A percentile compares a stretch with the other conserved stretches of the same genome.
These are phyloP conservation scores for Papilio aristodemus DNA, from an alignment of 1,140 invertebrate species.

Conservation along the genomic window DNA sequence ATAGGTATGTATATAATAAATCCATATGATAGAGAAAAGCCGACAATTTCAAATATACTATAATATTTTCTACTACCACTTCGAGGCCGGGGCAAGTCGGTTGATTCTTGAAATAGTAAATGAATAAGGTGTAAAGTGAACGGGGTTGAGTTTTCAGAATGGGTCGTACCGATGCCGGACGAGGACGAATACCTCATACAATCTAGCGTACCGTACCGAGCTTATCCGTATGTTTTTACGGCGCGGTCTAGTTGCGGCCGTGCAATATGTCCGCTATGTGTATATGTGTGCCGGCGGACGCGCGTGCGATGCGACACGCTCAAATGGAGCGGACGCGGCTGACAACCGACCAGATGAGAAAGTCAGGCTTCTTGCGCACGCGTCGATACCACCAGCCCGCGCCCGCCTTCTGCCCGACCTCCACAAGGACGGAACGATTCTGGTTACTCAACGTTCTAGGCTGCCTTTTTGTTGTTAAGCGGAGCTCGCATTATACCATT, in stretches of 20 bases:
- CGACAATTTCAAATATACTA: too few relatives aligned
- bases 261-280: slow-evolving; percentile 77
- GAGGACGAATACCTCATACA: slow-evolving; percentile 35
- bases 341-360: slow-evolving; percentile 49
- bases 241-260: slow-evolving; percentile 62
- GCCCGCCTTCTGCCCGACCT: slow-evolving; percentile 53
- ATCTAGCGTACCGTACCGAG: slow-evolving; percentile 38
- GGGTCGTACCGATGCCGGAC: background rate
- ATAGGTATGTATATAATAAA: too few relatives aligned
- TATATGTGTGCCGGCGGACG: slow-evolving; percentile 76
- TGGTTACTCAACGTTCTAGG: slow-evolving; percentile 66
- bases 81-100: too few relatives aligned
- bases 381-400: slow-evolving; percentile 1
- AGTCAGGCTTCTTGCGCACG: slow-evolving; percentile 37
- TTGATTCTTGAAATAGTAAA: too few relatives aligned
- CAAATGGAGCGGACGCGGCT: slow-evolving; percentile 72
- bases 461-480: slow-evolving; percentile 59
- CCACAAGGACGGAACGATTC: slow-evolving; percentile 71
- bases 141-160: background rate
- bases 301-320: slow-evolving; percentile 49
- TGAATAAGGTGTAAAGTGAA: too few relatives aligned
- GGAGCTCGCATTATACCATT: slow-evolving; percentile 46
- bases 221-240: slow-evolving; percentile 72
- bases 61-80: too few relatives aligned
- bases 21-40: too few relatives aligned